Evolutionary conservation across 2,797 vertebrate species (phyloP), one percentile per base, ranked within the genome.

Genomic region (Sebastes reedi): DNA sequence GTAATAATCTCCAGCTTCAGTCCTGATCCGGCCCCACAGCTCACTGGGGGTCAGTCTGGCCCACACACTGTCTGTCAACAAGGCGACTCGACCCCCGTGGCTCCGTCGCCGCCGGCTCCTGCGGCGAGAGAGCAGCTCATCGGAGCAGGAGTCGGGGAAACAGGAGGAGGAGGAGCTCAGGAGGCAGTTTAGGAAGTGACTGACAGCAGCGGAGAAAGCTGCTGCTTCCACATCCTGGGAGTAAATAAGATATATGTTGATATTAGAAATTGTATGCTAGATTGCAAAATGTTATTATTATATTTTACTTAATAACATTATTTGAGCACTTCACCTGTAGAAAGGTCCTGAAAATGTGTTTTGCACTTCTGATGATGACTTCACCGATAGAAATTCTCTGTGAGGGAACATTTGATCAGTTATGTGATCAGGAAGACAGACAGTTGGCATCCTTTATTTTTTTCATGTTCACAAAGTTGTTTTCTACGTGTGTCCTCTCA

Each of bases 181-280:
- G 86, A 99, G 97, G 94, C 98, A 99, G 88, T 99, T 99, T 59
- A 99, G 95, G 94, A 99, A 99, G 93, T 98, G 98, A 93, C 97
- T 98, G 94, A 99, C 97, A 69, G 98, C 97, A 0, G 96, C 97
- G 0, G 98, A 99, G 67, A 99, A 95, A 58, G 96, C 97, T 0
- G 98, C 97, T 84, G 98, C 96, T 88, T 99, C 98, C 55, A 99
- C 97, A 0, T 97, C 97, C 98, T 99, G 78, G 16, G 22, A 6
- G 34, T 75, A 80, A 73, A 65, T 18, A 67, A 72, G 24, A 74
- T 2, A 10, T 1, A 32, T 32, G 2, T n/a, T 58, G 1, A 50
- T n/a, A 42, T 72, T 39, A 24, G 2, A 79, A 64, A 70, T 70
- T 29, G 1, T 27, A 3, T 5, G 6, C 9, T 25, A 11, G 12